A percentile compares a stretch with the other conserved stretches of the same genome.
Evolutionary conservation across 2,113 vertebrate genomes (phyloP).

Genomic region (Falco punctatus): DNA sequence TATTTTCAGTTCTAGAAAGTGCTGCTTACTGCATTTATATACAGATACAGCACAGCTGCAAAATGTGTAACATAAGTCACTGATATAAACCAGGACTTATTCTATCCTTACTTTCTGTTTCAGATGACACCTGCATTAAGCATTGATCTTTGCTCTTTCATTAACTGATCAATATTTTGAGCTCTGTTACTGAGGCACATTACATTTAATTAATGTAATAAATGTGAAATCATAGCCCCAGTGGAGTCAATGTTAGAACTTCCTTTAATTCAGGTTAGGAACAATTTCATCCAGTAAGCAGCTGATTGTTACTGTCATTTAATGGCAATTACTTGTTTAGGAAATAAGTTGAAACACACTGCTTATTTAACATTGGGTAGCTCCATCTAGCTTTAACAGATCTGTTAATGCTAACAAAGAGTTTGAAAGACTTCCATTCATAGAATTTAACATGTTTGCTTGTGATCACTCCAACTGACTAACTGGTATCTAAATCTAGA

Average conservation of each 20-base stretch:
- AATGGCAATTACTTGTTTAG: neutral
- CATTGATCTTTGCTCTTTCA: neutral
- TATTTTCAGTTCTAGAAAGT: neutral
- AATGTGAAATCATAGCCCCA: neutral
- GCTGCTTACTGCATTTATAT: neutral
- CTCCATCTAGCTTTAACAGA: neutral
- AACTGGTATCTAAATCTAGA: neutral
- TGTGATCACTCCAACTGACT: neutral
- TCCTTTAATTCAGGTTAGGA: neutral
- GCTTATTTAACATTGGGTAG: neutral
- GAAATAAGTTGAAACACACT: neutral
- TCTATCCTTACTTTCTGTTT: neutral
- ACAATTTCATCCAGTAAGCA: neutral
- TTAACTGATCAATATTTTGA: neutral
- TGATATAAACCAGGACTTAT: neutral
- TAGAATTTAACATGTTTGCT: neutral
- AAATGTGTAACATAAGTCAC: neutral
- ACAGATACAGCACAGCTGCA: neutral
- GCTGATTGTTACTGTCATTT: neutral
- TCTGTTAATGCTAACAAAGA: neutral
- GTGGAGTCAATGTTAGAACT: neutral
- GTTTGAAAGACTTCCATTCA: neutral
- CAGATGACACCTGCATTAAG: neutral
- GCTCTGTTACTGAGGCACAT: neutral
- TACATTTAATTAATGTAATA: slow-evolving; percentile 18